Percentiles rank a stretch among this genome's conserved stretches.
phyloP scores from a whole-genome alignment of 2,888 invertebrate genomes.

The Drosophila cognata region DNA sequence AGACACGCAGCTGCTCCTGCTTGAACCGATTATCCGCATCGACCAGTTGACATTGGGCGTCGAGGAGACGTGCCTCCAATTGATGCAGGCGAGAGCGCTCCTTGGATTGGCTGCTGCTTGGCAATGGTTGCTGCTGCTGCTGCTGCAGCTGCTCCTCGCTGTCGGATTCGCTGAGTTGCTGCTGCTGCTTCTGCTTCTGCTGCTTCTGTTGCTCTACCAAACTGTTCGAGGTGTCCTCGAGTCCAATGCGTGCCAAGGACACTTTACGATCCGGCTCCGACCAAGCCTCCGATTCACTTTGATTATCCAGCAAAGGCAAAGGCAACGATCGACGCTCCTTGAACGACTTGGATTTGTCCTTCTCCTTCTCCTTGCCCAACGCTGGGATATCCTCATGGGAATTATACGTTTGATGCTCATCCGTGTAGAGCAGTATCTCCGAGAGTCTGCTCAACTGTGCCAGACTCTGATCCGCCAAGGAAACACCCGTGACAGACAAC shows the following conservation, averaged over 20 bases:
- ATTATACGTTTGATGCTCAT: constrained; percentile 75
- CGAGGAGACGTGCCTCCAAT: constrained; percentile 84
- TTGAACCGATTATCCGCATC: constrained; percentile 83
- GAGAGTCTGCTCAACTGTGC: constrained; percentile 86
- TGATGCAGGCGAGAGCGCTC: constrained; percentile 82
- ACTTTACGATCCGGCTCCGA: constrained; percentile 94
- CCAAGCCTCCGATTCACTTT: constrained; percentile 93
- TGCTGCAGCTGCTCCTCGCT: constrained; percentile 80
- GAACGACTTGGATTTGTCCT: constrained; percentile 65
- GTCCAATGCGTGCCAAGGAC: constrained; percentile 91
- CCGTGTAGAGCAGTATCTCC: constrained; percentile 81
- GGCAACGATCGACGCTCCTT: constrained; percentile 83
- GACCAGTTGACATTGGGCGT: constrained; percentile 82
- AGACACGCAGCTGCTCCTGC: constrained; percentile 79
- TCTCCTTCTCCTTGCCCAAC: constrained; percentile 80
- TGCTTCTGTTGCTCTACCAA: constrained; percentile 41
- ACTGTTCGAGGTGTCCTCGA: constrained; percentile 85
- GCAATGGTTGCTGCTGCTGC: constrained; percentile 10
- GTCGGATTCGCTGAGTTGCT: constrained; percentile 75
- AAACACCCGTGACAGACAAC: constrained; percentile 81
- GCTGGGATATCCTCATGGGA: constrained; percentile 77
- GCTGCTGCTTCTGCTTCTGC: constrained; percentile 40
- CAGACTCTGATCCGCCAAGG: constrained; percentile 86
- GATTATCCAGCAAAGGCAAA: constrained; percentile 68
- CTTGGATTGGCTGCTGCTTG: constrained; percentile 13